Base-by-base conservation (phyloP, 2,888 invertebrate genomes). In the Lasius fuliginosus region DNA sequence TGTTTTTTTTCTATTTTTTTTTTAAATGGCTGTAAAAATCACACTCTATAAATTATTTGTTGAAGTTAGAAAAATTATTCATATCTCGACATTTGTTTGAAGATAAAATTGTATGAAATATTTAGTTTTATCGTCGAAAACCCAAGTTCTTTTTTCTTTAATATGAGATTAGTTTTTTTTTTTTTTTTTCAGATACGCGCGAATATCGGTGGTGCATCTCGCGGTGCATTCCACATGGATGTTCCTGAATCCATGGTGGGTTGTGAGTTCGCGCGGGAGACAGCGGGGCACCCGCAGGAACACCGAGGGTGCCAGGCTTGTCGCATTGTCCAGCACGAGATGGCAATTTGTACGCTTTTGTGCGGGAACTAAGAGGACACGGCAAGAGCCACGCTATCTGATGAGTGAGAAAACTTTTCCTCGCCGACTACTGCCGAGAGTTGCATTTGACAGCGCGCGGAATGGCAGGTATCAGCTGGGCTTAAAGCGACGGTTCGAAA, bases 311-410 rank as follows among this genome's bases (percentile, higher is more conserved):
- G 73, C 77, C 82, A 82, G 87, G 85, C 87, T 86, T 88, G 90
- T 92, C 85, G 89, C 85, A 90, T 92, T 92, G 90, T 92, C 86
- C 91, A 53, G 82, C 65, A 81, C 82, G 86, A 91, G 90, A 91
- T 90, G 90, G 91, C 92, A 92, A 92, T 92, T 92, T 92, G 91
- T 92, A 90, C 87, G 89, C 87, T 85, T 89, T 91, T 92, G 89
- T 92, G 85, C 83, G 82, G 69, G 83, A 85, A 86, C 90, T 88
- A 88, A 87, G 86, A 89, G 83, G 91, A 90, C 89, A 89, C 86
- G 86, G 87, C 86, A 84, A 23, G 4, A 53, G 85, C 83, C 62
- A 60, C 81, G 91, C 89, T 91, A 91, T 91, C 91, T 91, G 91
- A 91, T 91, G 91, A 91, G 91, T 90, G 89, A 89, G 87, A 87